phyloP scores from a whole-genome alignment of 2,113 vertebrate genomes.

The Asarcornis scutulata region DNA sequence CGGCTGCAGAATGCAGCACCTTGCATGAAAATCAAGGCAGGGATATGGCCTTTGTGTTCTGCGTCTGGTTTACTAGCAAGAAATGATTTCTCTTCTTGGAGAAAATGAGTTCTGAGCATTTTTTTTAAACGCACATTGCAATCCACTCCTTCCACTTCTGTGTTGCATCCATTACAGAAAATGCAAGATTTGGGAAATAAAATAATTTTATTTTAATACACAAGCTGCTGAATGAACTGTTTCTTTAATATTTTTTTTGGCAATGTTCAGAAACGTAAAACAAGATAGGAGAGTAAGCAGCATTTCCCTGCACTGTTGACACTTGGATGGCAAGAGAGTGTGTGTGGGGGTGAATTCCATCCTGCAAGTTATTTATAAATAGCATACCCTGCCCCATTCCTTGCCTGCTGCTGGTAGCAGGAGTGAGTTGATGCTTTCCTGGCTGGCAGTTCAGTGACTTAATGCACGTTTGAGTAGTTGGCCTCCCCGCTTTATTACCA shows the following conservation, averaged over 20 bases:
- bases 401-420: constrained; percentile 9
- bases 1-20: constrained; percentile 33
- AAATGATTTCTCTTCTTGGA: neutral
- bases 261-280: neutral
- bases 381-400: neutral
- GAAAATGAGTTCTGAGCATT: neutral
- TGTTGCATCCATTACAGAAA: neutral
- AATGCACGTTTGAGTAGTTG: constrained; percentile 17
- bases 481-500: constrained; percentile 5
- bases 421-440: constrained; percentile 14
- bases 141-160: neutral
- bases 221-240: neutral
- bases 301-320: neutral
- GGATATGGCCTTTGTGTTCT: neutral
- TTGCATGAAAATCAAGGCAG: neutral
- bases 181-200: neutral
- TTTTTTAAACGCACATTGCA: neutral
- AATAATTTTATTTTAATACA: neutral
- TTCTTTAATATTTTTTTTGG: neutral
- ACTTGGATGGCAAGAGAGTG: neutral
- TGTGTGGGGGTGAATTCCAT: neutral
- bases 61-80: neutral
- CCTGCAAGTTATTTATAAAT: constrained; percentile 34
- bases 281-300: neutral
- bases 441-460: constrained; percentile 47